phyloP scores from a whole-genome alignment of 2,797 vertebrate species.

The Sebastes vulpes region DNA sequence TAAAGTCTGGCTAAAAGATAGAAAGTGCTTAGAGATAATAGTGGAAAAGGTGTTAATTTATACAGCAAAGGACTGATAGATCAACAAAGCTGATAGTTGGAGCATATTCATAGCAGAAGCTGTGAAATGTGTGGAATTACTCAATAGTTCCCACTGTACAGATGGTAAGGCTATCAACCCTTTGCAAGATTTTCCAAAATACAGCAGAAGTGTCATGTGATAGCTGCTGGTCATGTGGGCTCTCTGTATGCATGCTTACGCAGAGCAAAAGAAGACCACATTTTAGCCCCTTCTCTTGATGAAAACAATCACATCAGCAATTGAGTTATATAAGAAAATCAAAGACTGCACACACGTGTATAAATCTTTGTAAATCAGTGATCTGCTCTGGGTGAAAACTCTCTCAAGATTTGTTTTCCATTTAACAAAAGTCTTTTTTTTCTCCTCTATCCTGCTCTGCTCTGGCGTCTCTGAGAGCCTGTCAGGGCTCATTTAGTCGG shows the following conservation, averaged over 20 bases:
- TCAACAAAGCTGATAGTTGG: not conserved
- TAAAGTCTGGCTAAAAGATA: constrained; percentile 21
- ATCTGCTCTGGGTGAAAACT: not conserved
- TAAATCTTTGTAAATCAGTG: not conserved
- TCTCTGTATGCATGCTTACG: not conserved
- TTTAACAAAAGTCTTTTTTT: not conserved
- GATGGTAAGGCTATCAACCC: constrained; percentile 38
- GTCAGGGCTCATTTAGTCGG: constrained; percentile 70
- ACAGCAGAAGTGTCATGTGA: constrained; percentile 9
- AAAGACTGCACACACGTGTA: not conserved
- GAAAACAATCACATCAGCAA: not conserved
- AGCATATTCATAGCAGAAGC: constrained; percentile 9
- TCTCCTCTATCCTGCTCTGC: not conserved
- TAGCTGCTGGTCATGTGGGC: not conserved
- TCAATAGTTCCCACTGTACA: not conserved
- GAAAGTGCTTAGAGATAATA: not conserved
- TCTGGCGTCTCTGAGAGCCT: constrained; percentile 41
- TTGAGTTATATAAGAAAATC: not conserved
- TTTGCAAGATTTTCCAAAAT: constrained; percentile 38
- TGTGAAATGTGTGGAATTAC: constrained; percentile 28
- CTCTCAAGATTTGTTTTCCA: constrained; percentile 43
- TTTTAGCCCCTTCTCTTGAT: not conserved
- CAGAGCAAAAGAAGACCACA: not conserved
- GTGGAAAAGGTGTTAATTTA: not conserved
- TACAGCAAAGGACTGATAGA: not conserved